Percentiles rank a stretch among this genome's conserved stretches.
phyloP scores from a whole-genome alignment of 2,113 vertebrate genomes.

The Azemiops feae region DNA sequence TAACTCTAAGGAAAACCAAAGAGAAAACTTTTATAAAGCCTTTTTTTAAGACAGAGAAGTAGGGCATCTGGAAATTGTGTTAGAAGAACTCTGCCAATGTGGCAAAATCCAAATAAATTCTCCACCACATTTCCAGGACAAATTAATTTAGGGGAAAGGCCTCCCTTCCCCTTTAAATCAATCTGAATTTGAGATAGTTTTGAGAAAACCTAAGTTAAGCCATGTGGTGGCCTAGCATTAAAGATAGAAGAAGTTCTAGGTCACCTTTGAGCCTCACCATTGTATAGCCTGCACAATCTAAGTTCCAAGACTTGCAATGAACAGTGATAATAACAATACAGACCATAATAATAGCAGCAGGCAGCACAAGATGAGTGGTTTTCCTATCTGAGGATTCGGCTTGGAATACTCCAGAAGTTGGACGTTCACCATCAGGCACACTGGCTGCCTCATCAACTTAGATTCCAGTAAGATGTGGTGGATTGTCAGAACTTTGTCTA shows the following conservation, averaged over 20 bases:
- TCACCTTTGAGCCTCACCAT: background rate
- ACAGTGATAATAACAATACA: background rate
- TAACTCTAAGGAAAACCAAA: background rate
- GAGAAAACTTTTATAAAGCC: background rate
- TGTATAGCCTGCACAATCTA: background rate
- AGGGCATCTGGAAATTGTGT: background rate
- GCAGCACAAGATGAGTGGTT: background rate
- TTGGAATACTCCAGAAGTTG: background rate
- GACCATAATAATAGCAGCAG: background rate
- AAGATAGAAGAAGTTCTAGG: background rate
- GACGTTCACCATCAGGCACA: background rate
- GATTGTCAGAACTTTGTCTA: background rate
- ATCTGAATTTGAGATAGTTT: background rate
- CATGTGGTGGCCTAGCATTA: background rate
- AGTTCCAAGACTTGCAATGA: background rate
- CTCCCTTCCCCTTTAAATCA: background rate
- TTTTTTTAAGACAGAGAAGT: background rate
- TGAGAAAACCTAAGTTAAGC: background rate
- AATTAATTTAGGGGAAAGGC: background rate
- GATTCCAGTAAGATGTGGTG: background rate
- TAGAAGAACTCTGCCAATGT: background rate
- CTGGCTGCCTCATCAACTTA: background rate
- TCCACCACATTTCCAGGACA: background rate
- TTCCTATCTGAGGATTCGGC: background rate
- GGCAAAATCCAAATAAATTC: background rate